A percentile compares a stretch with the other conserved stretches of the same genome.
phyloP scores from a whole-genome alignment of 2,888 invertebrate genomes.

The Pachliopta kotzebuea region DNA sequence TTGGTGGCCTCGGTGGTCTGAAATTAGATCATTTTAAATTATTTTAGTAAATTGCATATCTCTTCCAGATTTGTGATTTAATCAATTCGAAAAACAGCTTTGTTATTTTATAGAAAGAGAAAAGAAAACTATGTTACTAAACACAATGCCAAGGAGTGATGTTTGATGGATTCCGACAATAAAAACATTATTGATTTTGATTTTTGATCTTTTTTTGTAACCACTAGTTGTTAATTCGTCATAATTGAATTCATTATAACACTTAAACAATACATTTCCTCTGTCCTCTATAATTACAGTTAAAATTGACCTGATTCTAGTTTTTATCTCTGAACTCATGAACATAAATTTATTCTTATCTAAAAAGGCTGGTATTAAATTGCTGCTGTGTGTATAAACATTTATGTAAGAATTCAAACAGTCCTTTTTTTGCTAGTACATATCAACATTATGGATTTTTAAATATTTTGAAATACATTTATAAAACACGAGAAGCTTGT shows the following conservation, averaged over 20 bases:
- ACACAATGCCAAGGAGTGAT: background rate
- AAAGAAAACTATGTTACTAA: background rate
- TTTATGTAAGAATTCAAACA: too few relatives aligned
- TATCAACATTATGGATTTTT: too few relatives aligned
- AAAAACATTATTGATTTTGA: too few relatives aligned
- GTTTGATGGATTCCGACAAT: too few relatives aligned
- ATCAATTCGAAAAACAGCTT: background rate
- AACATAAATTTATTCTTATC: background rate
- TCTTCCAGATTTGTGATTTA: background rate
- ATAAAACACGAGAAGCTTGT: too few relatives aligned
- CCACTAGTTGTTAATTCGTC: too few relatives aligned
- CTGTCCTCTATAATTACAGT: background rate
- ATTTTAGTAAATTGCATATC: background rate
- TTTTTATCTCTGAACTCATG: background rate
- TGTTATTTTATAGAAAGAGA: background rate
- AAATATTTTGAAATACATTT: too few relatives aligned
- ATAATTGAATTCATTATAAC: too few relatives aligned
- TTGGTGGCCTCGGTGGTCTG: constrained; percentile 71
- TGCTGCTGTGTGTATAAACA: too few relatives aligned
- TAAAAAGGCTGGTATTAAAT: too few relatives aligned
- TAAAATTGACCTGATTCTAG: background rate
- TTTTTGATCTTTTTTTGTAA: too few relatives aligned
- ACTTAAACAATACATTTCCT: background rate
- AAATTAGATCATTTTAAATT: constrained; percentile 33
- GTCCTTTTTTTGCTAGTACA: too few relatives aligned